phyloP scores from a whole-genome alignment of 2,797 vertebrate species.

The Sphaeramia orbicularis region DNA sequence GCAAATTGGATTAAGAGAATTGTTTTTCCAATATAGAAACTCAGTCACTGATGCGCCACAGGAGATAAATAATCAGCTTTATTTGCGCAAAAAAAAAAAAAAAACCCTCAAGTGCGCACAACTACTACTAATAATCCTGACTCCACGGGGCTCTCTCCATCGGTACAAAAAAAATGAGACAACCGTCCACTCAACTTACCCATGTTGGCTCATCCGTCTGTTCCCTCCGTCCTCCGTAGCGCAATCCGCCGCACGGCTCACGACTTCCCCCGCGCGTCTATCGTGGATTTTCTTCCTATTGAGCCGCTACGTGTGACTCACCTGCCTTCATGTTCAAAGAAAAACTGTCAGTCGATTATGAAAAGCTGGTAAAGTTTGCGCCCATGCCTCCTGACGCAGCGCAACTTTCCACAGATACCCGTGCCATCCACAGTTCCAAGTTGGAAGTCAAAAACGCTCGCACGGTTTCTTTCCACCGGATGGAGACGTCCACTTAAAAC shows the following conservation, averaged over 20 bases:
- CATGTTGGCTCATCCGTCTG: slow-evolving; percentile 80
- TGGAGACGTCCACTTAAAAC: slow-evolving; percentile 6
- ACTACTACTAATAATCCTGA: slow-evolving; percentile 17
- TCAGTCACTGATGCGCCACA: slow-evolving; percentile 41
- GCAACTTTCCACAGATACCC: slow-evolving; percentile 65
- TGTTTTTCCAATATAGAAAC: slow-evolving; percentile 10
- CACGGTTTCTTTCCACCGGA: neutral
- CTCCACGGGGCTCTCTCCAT: slow-evolving; percentile 3
- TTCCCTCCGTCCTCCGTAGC: slow-evolving; percentile 58
- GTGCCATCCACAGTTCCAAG: slow-evolving; percentile 52
- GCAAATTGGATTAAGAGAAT: neutral
- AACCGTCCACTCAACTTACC: slow-evolving; percentile 64
- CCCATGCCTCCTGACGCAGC: slow-evolving; percentile 59
- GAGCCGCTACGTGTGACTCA: slow-evolving; percentile 62
- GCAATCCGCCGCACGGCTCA: slow-evolving; percentile 72
- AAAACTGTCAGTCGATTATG: slow-evolving; percentile 12
- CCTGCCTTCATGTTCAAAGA: slow-evolving; percentile 62
- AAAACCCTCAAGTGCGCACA: slow-evolving; percentile 37
- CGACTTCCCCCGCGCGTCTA: slow-evolving; percentile 56
- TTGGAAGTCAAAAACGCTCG: slow-evolving; percentile 41
- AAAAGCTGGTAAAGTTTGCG: slow-evolving; percentile 64
- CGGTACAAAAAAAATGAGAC: slow-evolving; percentile 12
- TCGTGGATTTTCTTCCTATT: slow-evolving; percentile 32
- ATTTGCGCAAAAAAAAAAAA: neutral
- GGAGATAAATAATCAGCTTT: neutral